Base-by-base conservation (phyloP, 2,113 vertebrate species). In the Ellobius talpinus region DNA sequence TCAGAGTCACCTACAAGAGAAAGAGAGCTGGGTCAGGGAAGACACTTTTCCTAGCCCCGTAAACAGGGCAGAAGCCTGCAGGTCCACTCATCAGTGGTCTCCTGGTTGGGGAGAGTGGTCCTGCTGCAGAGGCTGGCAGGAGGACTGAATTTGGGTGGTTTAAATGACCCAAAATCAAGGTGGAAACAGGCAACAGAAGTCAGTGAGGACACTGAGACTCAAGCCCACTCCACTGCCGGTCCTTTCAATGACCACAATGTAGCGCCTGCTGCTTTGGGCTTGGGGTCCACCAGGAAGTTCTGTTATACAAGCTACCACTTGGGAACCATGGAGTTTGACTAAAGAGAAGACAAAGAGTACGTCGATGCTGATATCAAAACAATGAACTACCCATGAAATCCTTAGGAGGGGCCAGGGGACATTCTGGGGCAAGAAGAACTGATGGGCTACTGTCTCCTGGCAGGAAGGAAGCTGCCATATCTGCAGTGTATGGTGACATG, bases 1-100 rank as follows among this genome's bases (percentile, higher is more conserved):
- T 98, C 96, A 99, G 11, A 0, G 99, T 99, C 7, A 99, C 98
- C 99, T 99, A 55, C 1, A 12, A 52, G 72, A 77, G 0, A 94
- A 14, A 89, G 87, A 79, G 70, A 70, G 58, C 6, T 77, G 47
- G 7, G 66, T 2, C 1, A 16, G 3, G 26, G 78, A 29, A 61
- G 24, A 19, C 0, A 52, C 10, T 2, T 1, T 16, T 6, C 33
- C 8, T 5, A 17, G 47, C 2, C 19, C 86, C 0, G 0, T 9
- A 0, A 1, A 33, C 47, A 12, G 39, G 39, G 31, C n/a, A 47
- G 55, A 45, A 33, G 16, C 26, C 74, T 90, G 13, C 23, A 29
- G 21, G 21, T 31, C 12, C 26, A 16, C 29, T 47, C 42, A 45
- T 47, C 42, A 45, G 55, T 5, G 14, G 12, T 61, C 55, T n/a